Conservation (phyloP, 1,140 invertebrate species). For the Brachionus sp. region DNA sequence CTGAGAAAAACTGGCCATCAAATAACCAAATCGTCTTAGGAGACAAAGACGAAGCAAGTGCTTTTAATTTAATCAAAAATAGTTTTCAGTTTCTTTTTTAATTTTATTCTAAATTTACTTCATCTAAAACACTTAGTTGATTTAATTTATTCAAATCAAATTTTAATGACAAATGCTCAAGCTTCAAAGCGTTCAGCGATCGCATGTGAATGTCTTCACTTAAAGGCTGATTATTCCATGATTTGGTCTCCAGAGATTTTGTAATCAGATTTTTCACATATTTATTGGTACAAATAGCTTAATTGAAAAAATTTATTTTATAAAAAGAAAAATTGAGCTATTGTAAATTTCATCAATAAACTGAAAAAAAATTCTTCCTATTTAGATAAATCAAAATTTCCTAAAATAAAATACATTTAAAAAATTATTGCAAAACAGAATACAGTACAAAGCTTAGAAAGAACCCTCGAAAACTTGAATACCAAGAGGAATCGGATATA, state of each 20-base stretch:
- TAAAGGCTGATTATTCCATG: constrained; percentile 51
- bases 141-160: constrained; percentile 49
- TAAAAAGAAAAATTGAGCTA: background rate
- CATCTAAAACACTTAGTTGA: constrained; percentile 36
- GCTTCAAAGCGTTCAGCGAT: constrained; percentile 54
- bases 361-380: no score
- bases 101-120: constrained; percentile 36
- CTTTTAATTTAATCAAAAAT: constrained; percentile 47
- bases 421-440: no score
- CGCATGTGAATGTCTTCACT: constrained; percentile 58
- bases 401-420: no score
- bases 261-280: constrained; percentile 22
- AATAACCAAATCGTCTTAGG: constrained; percentile 57
- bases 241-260: constrained; percentile 16
- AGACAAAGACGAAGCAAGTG: constrained; percentile 54
- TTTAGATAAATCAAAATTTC: no score
- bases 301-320: background rate
- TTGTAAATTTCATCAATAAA: no score
- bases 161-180: constrained; percentile 52
- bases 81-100: background rate
- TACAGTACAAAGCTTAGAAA: no score
- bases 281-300: constrained; percentile 12
- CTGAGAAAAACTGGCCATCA: constrained; percentile 50
- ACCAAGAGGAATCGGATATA: no score
- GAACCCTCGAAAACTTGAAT: no score